These are phyloP conservation scores for Carlito syrichta DNA, from an alignment of 2,113 vertebrate genomes.

Conservation along the genomic window DNA sequence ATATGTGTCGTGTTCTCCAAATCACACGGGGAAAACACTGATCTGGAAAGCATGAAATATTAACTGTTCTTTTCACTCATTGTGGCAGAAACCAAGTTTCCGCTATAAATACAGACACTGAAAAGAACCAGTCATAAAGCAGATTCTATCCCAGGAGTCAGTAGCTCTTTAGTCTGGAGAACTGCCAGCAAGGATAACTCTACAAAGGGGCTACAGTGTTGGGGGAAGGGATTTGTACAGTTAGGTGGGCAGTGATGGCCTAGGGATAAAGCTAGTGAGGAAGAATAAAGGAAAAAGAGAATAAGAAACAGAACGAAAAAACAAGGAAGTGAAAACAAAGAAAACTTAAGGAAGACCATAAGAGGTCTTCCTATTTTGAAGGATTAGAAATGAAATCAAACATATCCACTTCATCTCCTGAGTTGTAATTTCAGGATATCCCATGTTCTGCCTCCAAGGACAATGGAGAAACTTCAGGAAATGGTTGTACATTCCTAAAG, in stretches of 20 bases:
- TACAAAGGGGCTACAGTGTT: neutral
- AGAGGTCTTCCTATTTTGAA: neutral
- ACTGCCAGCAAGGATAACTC: neutral
- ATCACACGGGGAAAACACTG: neutral
- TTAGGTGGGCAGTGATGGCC: no score
- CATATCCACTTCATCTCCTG: neutral
- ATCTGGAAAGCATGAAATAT: neutral
- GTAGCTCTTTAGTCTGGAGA: neutral
- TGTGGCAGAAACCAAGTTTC: constrained; percentile 38
- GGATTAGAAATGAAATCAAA: constrained; percentile 22
- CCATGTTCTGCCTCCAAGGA: neutral
- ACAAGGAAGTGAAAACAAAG: neutral
- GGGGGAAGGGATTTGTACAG: neutral
- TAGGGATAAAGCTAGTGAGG: neutral
- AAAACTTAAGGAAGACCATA: neutral
- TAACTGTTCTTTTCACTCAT: constrained; percentile 30
- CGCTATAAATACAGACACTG: neutral
- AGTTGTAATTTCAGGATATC: neutral
- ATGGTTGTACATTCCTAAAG: neutral
- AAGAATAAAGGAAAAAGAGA: neutral
- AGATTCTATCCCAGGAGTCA: neutral
- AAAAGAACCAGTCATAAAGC: neutral
- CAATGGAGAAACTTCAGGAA: neutral
- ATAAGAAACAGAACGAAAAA: neutral
- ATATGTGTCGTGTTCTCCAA: neutral